A percentile compares a stretch with the other conserved stretches of the same genome.
phyloP scores from a whole-genome alignment of 2,113 vertebrate species.

The Indicator maculatus region DNA sequence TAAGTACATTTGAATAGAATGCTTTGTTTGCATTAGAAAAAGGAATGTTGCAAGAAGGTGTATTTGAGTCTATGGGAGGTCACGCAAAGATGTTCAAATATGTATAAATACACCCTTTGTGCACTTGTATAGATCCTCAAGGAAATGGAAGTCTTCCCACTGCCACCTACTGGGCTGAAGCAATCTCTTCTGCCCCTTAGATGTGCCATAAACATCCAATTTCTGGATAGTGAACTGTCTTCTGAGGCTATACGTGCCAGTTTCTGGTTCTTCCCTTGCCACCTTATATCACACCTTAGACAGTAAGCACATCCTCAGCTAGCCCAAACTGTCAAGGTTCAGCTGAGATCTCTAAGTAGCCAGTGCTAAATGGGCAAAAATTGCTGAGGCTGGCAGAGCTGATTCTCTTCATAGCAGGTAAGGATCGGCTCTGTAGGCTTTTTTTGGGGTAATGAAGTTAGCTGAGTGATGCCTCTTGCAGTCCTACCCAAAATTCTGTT shows the following conservation, averaged over 20 bases:
- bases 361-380: not conserved
- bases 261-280: not conserved
- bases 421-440: not conserved
- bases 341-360: not conserved
- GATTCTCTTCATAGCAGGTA: not conserved
- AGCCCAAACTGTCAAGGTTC: not conserved
- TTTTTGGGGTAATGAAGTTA: not conserved
- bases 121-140: not conserved
- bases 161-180: not conserved
- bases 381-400: not conserved
- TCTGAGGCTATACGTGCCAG: not conserved
- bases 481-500: not conserved
- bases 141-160: not conserved
- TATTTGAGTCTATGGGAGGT: slow-evolving; percentile 60
- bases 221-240: not conserved
- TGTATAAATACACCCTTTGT: not conserved
- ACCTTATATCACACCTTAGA: not conserved
- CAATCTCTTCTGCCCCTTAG: not conserved
- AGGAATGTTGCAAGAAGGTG: slow-evolving; percentile 41
- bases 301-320: not conserved
- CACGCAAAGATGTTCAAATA: slow-evolving; percentile 46
- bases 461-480: not conserved
- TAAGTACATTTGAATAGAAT: slow-evolving; percentile 71
- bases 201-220: not conserved
- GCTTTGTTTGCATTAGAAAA: slow-evolving; percentile 72